phyloP scores from a whole-genome alignment of 2,113 vertebrate species.

The Condylura cristata region DNA sequence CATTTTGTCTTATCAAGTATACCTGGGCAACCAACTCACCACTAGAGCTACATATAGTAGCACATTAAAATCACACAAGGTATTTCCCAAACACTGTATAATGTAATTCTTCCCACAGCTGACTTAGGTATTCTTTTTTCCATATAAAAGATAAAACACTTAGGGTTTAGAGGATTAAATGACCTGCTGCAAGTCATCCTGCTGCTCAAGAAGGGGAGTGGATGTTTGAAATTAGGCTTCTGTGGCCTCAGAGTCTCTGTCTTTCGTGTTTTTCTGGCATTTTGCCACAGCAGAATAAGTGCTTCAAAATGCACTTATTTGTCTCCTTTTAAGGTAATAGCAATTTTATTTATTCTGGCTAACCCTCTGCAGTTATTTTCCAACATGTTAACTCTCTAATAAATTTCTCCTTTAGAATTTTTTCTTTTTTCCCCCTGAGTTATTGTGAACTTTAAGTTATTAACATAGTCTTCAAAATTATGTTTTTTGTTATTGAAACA shows the following conservation, averaged over 20 bases:
- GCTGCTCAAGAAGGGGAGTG: not conserved
- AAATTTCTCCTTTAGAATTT: constrained; percentile 26
- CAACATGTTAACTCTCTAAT: not conserved
- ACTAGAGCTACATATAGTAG: not conserved
- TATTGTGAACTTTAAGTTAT: too few relatives aligned
- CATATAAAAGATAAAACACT: not conserved
- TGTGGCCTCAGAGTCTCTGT: not conserved
- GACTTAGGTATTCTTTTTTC: not conserved
- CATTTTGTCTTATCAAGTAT: not conserved
- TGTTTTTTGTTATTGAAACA: too few relatives aligned
- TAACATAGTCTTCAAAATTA: too few relatives aligned
- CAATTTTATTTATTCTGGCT: constrained; percentile 25
- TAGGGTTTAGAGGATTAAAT: not conserved
- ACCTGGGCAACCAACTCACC: not conserved
- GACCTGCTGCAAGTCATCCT: not conserved
- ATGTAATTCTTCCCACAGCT: not conserved
- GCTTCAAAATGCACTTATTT: not conserved
- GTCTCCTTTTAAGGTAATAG: not conserved
- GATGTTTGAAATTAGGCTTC: not conserved
- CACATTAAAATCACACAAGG: not conserved
- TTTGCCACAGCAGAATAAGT: not conserved
- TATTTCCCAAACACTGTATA: not conserved
- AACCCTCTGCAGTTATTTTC: constrained; percentile 41
- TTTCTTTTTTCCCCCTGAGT: constrained; percentile 8
- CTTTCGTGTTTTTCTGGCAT: not conserved